Conservation (phyloP, 2,113 vertebrate genomes). For the Chrysemys picta region DNA sequence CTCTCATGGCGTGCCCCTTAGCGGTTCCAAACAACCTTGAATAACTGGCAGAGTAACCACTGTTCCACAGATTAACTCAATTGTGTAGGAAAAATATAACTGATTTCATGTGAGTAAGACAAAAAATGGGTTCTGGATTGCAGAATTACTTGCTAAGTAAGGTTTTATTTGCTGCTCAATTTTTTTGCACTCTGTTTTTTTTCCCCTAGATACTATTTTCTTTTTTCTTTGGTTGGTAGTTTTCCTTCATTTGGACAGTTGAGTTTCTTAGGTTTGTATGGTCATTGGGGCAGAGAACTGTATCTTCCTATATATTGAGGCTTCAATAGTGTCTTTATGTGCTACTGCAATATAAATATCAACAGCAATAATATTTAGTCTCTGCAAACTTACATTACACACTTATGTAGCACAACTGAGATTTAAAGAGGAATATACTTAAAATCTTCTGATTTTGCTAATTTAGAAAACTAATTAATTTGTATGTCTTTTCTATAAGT, state of each 20-base stretch:
- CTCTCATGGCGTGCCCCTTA: not conserved
- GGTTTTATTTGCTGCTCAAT: not conserved
- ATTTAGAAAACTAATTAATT: not conserved
- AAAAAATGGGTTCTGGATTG: not conserved
- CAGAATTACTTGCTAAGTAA: not conserved
- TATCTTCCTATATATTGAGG: not conserved
- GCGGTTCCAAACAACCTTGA: not conserved
- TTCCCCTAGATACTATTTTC: not conserved
- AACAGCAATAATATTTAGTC: not conserved
- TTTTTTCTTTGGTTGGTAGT: not conserved
- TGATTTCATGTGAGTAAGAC: not conserved
- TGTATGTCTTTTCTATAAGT: not conserved
- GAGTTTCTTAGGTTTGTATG: not conserved
- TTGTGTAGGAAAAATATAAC: not conserved
- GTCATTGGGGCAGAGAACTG: not conserved
- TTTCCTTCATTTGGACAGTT: not conserved
- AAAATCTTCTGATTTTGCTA: not conserved
- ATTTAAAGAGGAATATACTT: not conserved
- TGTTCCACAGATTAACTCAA: not conserved
- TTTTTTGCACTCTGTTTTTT: not conserved
- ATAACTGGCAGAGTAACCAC: not conserved
- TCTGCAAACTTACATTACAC: not conserved
- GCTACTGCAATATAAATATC: not conserved
- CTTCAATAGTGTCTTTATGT: not conserved
- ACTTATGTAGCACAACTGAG: not conserved